Base-by-base conservation (phyloP, 2,888 invertebrate species). In the Lymantria monacha region DNA sequence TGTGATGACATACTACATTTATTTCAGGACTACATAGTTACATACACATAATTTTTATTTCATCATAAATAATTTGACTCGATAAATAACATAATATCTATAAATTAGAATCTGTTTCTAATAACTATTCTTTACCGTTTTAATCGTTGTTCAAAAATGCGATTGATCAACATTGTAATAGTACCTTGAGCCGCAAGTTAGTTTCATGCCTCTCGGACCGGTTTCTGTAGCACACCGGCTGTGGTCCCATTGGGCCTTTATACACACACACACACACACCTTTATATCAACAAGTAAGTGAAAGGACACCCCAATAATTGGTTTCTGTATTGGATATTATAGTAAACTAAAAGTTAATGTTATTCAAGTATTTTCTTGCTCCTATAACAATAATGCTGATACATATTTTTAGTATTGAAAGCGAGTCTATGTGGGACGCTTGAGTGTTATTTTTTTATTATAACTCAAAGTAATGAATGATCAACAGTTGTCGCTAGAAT, bases 231-330 rank as follows among this genome's bases (percentile, higher is more conserved):
- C 76, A 75, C 83, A 83, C 87, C 86, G 85, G 86, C 87, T 84
- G 85, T 72, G 75, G 67, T 76, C 80, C 82, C 85, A 79, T 66
- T 79, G 80, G 81, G 70, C 73, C 74, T 76, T 69, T 79, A 76
- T 57, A 73, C 66, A 72, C 71, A 72, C 72, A 69, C 61, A 71
- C 74, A 7, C 13, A 38, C 12, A 38, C 63, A 22, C 57, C 66
- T 68, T 22, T 22, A 22, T 22, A 75, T 66, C 77, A 80, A 79
- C 76, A 71, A 74, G 64, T 74, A 84, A 90, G 90, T 90, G 90
- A 90, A 90, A 90, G 90, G 90, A 90, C 86, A 87, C 70, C 77
- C 74, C 74, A 76, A 81, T 88, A 84, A 87, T 88, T 87, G 83
- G 84, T 87, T 83, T 83, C 77, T 79, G 83, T 79, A 76, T 82